These are phyloP conservation scores for Catajapyx aquilonaris DNA, from an alignment of 1,140 invertebrate species.

Conservation along the genomic window DNA sequence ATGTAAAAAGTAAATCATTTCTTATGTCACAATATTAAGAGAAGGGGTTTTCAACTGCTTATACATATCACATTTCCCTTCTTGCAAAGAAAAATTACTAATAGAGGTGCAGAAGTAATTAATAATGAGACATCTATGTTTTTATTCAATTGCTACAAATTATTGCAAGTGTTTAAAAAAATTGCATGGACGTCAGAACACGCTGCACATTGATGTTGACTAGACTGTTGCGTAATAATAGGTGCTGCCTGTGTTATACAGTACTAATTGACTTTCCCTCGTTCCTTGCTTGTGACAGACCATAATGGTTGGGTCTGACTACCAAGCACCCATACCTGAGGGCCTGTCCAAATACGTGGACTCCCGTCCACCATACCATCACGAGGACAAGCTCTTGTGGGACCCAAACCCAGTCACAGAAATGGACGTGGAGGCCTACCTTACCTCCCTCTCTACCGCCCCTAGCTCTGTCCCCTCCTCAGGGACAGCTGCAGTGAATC, in stretches of 20 bases:
- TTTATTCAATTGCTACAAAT: no score
- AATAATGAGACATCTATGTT: no score
- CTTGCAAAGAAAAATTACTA: no score
- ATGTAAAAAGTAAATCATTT: no score
- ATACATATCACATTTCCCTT: no score
- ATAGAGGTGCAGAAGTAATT: no score
- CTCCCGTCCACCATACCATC: slow-evolving; percentile 82
- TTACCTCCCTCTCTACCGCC: no score
- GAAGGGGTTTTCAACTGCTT: no score
- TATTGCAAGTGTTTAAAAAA: no score
- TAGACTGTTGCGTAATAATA: slow-evolving; percentile 12
- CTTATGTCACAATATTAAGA: no score
- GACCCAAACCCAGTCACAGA: slow-evolving; percentile 56
- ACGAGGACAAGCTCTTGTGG: slow-evolving; percentile 89
- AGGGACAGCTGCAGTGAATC: slow-evolving; percentile 31
- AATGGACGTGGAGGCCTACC: slow-evolving; percentile 56
- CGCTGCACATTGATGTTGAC: slow-evolving; percentile 9
- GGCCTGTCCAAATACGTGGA: slow-evolving; percentile 79
- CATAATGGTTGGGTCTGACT: slow-evolving; percentile 89
- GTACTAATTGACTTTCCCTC: not conserved
- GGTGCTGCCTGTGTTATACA: slow-evolving; percentile 10
- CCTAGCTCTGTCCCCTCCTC: slow-evolving; percentile 17
- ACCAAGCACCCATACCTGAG: slow-evolving; percentile 82
- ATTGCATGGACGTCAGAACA: slow-evolving; percentile 6
- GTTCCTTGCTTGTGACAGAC: slow-evolving; percentile 27